phyloP scores from a whole-genome alignment of 2,113 vertebrate species.

The Cyanoliseus patagonus region DNA sequence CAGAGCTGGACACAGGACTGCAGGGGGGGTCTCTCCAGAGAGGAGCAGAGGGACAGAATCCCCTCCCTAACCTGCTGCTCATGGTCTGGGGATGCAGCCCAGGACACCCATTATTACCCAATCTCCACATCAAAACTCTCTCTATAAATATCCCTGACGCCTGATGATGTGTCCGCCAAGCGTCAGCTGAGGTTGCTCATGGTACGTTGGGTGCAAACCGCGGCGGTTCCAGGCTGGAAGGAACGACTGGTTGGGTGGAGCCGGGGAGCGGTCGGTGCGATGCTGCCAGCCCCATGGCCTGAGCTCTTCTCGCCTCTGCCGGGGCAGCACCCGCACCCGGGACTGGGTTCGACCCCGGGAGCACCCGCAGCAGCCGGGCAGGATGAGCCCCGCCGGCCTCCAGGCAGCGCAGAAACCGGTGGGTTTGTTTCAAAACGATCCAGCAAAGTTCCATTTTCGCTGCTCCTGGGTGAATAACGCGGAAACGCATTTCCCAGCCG shows the following conservation, averaged over 20 bases:
- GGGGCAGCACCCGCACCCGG: background rate
- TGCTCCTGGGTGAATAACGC: fast-evolving
- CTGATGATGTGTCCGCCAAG: background rate
- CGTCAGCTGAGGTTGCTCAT: fast-evolving
- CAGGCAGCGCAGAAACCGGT: background rate
- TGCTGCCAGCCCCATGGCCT: background rate
- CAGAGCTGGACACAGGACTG: background rate
- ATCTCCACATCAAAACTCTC: background rate
- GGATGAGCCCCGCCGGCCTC: background rate
- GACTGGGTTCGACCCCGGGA: background rate
- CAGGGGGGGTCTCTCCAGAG: background rate
- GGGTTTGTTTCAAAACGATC: background rate
- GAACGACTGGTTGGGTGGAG: background rate
- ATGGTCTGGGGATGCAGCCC: background rate
- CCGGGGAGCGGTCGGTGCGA: fast-evolving
- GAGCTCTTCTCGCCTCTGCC: background rate
- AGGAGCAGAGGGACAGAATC: background rate
- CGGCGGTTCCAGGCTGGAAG: fast-evolving
- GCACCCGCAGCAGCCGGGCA: background rate
- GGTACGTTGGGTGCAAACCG: fast-evolving
- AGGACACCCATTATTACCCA: background rate
- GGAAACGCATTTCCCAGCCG: background rate
- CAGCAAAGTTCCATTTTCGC: background rate
- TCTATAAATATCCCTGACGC: background rate
- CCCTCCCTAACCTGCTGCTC: background rate